Base-by-base conservation (phyloP, 1,140 invertebrate genomes). In the Camponotus floridanus region DNA sequence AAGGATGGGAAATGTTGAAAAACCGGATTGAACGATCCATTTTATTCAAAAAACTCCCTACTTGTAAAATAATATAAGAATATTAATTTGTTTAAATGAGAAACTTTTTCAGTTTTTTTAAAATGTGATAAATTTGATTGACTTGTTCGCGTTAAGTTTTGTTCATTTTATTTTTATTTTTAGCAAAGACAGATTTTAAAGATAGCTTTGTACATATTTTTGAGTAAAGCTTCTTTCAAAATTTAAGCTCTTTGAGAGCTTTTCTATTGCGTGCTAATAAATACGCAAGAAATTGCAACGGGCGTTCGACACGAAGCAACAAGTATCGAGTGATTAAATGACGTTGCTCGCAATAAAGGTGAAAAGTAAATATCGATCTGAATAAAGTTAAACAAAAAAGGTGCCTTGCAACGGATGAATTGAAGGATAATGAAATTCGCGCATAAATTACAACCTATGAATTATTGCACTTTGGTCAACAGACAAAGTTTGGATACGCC, bases 391-490 rank as follows among this genome's bases (percentile, higher is more conserved):
- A 70, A 8, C 51, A 21, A 11, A 42, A 33, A 15, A 36, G 45
- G 45, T 1, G 33, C 48, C 62, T 78, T 87, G 26, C 26, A 74
- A 76, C 13, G 26, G 39, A 0, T n/a, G 36, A 39, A 39, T 51
- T 18, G 55, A 78, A 88, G 59, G 8, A 39, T 39, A 15, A 7
- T 15, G 13, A 15, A 48, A 61, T 51, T 42, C 61, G 48, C 55
- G 33, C 81, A 70, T 88, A 89, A 88, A 88, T 89, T 62, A 89
- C 18, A 21, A 65, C 18, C 13, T 57, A 31, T 4, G 13, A 76
- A 11, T 55, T 78, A 64, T 13, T 42, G 61, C 61, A 70, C 39
- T 39, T 67, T 11, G 18, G 6, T 67, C 62, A 59, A 11, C 73
- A 59, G 48, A 87, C 45, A 68, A 88, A 74, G 85, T 89, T 68